Evolutionary conservation across 2,888 invertebrate genomes (phyloP).

Genomic region (Anagyrus pseudococci): DNA sequence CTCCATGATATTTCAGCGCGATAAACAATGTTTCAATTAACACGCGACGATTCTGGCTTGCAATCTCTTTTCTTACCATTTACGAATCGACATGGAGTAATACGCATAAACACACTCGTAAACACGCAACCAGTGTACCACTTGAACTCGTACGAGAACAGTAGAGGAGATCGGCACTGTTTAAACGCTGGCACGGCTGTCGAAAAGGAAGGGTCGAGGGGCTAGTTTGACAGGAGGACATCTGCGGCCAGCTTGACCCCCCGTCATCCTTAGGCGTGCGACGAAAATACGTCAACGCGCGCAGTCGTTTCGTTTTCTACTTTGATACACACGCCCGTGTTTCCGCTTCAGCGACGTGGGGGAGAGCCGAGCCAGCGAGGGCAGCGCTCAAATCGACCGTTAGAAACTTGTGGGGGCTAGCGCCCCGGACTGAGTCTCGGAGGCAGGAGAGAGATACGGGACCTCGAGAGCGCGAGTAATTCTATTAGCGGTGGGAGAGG

Average conservation of each 20-base stretch:
- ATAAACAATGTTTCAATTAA: too few species aligned
- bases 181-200: background rate
- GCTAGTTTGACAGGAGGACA: slow-evolving; percentile 49
- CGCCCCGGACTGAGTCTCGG: background rate
- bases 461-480: slow-evolving; percentile 46
- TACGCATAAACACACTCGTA: too few species aligned
- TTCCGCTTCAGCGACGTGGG: slow-evolving; percentile 34
- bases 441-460: background rate
- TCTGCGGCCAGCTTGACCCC: slow-evolving; percentile 61
- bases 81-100: too few species aligned
- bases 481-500: slow-evolving; percentile 49
- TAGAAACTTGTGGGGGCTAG: slow-evolving; percentile 53
- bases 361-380: background rate
- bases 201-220: too few species aligned
- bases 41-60: too few species aligned
- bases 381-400: slow-evolving; percentile 58
- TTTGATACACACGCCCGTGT: background rate
- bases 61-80: too few species aligned
- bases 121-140: background rate
- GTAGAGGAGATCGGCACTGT: background rate
- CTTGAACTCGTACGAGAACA: background rate
- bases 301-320: slow-evolving; percentile 14
- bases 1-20: too few species aligned
- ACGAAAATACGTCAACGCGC: slow-evolving; percentile 52
- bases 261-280: slow-evolving; percentile 54